A percentile compares a stretch with the other conserved stretches of the same genome.
Conservation (phyloP, 2,797 vertebrate species). For the Mormyrops boulengeri region DNA sequence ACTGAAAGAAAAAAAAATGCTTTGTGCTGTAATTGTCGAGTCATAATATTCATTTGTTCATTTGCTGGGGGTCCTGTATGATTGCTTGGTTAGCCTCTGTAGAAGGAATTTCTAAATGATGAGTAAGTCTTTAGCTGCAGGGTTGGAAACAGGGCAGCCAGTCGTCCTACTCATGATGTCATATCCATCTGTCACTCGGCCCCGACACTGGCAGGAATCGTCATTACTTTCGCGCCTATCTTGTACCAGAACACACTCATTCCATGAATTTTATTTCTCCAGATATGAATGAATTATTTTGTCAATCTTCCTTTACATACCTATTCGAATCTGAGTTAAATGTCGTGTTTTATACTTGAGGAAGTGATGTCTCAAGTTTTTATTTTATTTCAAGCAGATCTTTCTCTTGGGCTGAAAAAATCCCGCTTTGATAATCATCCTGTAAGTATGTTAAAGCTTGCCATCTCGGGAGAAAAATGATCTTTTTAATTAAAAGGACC, state of each 20-base stretch:
- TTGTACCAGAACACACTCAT: slow-evolving; percentile 37
- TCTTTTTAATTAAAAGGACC: slow-evolving; percentile 74
- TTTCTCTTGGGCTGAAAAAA: slow-evolving; percentile 28
- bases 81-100: slow-evolving; percentile 23
- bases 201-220: slow-evolving; percentile 46
- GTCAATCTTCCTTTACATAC: slow-evolving; percentile 33
- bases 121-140: slow-evolving; percentile 45
- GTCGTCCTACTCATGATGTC: slow-evolving; percentile 53
- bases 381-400: slow-evolving; percentile 25
- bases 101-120: slow-evolving; percentile 34
- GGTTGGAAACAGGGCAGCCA: slow-evolving; percentile 51
- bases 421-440: slow-evolving; percentile 53
- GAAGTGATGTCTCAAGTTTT: slow-evolving; percentile 26
- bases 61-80: slow-evolving; percentile 46
- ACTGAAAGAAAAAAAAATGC: neutral
- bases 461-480: slow-evolving; percentile 59
- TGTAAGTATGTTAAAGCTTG: slow-evolving; percentile 61
- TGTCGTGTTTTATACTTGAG: neutral
- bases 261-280: slow-evolving; percentile 13
- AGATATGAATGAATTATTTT: slow-evolving; percentile 16
- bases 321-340: slow-evolving; percentile 14
- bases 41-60: slow-evolving; percentile 50
- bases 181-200: slow-evolving; percentile 48
- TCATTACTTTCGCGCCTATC: slow-evolving; percentile 50
- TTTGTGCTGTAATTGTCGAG: slow-evolving; percentile 18